These are phyloP conservation scores for Sarcophaga subvicina DNA, from an alignment of 2,888 invertebrate species.

Conservation along the genomic window DNA sequence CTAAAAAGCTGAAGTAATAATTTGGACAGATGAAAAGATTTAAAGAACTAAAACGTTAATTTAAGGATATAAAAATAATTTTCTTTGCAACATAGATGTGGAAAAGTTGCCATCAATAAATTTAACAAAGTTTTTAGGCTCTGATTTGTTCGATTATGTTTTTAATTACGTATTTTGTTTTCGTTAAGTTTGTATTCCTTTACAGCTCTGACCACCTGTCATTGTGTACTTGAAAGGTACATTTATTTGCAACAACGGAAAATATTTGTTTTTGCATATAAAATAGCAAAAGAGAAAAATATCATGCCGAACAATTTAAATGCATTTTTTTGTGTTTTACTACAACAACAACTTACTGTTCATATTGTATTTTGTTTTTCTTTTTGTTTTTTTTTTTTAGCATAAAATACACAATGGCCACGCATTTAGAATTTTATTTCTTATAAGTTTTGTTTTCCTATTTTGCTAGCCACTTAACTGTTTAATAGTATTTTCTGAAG, in stretches of 20 bases:
- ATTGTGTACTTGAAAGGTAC: background rate
- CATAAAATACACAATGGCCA: slow-evolving; percentile 52
- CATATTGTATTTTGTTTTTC: too few relatives aligned
- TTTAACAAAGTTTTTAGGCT: too few relatives aligned
- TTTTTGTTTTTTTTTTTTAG: background rate
- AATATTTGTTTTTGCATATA: background rate
- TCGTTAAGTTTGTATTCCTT: background rate
- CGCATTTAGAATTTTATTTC: slow-evolving; percentile 62
- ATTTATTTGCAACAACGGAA: slow-evolving; percentile 3
- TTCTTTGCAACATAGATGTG: too few relatives aligned
- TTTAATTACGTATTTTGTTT: background rate
- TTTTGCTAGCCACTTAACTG: slow-evolving; percentile 64
- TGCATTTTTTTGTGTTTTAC: background rate
- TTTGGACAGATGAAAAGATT: too few relatives aligned
- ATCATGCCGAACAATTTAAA: slow-evolving; percentile 13
- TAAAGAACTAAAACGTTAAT: too few relatives aligned
- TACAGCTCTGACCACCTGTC: slow-evolving; percentile 5
- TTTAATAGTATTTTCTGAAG: slow-evolving; percentile 59
- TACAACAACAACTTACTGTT: background rate
- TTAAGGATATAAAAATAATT: too few relatives aligned
- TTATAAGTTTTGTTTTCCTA: slow-evolving; percentile 52
- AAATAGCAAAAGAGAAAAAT: background rate
- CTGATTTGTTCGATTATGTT: background rate
- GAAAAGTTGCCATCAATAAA: too few relatives aligned
- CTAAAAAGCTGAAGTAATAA: too few relatives aligned